Percentiles rank a stretch among this genome's conserved stretches.
phyloP scores from a whole-genome alignment of 2,797 vertebrate species.

The Xerus rutilus region DNA sequence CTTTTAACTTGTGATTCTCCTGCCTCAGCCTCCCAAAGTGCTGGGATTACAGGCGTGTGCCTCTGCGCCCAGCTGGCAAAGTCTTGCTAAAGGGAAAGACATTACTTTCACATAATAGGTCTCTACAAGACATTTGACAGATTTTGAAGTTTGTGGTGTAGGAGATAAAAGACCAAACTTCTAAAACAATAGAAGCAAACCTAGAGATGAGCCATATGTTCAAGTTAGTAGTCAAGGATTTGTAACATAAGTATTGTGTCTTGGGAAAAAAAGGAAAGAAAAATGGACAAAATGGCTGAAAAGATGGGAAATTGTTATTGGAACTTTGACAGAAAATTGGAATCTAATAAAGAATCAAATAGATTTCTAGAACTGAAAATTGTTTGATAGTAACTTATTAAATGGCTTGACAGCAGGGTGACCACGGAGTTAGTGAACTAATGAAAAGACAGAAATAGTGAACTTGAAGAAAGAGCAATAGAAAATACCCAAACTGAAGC shows the following conservation, averaged over 20 bases:
- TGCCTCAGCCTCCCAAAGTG: no score
- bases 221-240: neutral
- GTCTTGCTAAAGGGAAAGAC: neutral
- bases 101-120: neutral
- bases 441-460: neutral
- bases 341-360: neutral
- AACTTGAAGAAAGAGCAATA: no score
- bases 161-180: neutral
- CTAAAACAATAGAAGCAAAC: no score
- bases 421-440: slow-evolving; percentile 21
- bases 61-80: no score
- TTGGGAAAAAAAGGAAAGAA: no score
- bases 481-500: neutral
- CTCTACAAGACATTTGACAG: neutral
- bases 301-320: neutral
- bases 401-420: neutral
- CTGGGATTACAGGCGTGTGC: no score
- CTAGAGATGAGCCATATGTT: neutral
- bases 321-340: neutral
- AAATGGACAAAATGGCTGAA: neutral
- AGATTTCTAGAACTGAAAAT: neutral
- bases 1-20: no score
- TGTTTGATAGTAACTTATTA: neutral
- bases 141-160: slow-evolving; percentile 26
- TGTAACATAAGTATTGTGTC: neutral